Conservation (phyloP, 2,888 invertebrate species). For the Beris chalybata region DNA sequence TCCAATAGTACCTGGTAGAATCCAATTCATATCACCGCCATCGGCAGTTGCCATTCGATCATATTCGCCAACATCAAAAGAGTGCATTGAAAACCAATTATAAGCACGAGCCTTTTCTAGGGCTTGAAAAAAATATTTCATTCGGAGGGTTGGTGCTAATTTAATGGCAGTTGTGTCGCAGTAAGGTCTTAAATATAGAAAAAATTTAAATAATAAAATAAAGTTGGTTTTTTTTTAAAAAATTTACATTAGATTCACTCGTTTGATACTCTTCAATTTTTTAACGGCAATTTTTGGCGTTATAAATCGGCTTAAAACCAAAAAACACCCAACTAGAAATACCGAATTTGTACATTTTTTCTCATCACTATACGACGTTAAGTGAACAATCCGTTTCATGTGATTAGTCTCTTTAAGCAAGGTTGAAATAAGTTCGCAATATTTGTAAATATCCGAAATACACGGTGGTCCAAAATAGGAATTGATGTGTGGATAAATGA, state of each 20-base stretch:
- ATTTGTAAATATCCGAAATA: conserved; percentile 81
- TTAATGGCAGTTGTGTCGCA: conserved; percentile 54
- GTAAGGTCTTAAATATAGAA: conserved; percentile 25
- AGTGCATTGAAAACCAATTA: conserved; percentile 79
- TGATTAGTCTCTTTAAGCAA: conserved; percentile 69
- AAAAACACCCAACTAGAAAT: conserved; percentile 80
- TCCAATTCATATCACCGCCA: conserved; percentile 91
- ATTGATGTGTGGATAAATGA: conserved; percentile 58
- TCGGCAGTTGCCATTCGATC: conserved; percentile 79
- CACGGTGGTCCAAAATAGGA: conserved; percentile 90
- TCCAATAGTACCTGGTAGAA: conserved; percentile 70
- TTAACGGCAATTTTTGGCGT: conserved; percentile 70
- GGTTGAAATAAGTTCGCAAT: conserved; percentile 75
- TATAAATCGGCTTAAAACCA: conserved; percentile 71
- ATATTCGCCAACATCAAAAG: conserved; percentile 82
- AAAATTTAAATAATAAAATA: not conserved
- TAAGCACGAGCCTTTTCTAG: conserved; percentile 71
- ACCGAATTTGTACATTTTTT: conserved; percentile 84
- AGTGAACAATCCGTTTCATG: conserved; percentile 77
- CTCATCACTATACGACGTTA: conserved; percentile 68
- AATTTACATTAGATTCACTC: conserved; percentile 64
- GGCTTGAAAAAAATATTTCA: conserved; percentile 58
- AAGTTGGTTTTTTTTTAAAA: not conserved
- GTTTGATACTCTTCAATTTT: conserved; percentile 61
- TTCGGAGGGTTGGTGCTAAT: conserved; percentile 17